Evolutionary conservation across 2,888 invertebrate species (phyloP).

Genomic region (Diarsia mendica): DNA sequence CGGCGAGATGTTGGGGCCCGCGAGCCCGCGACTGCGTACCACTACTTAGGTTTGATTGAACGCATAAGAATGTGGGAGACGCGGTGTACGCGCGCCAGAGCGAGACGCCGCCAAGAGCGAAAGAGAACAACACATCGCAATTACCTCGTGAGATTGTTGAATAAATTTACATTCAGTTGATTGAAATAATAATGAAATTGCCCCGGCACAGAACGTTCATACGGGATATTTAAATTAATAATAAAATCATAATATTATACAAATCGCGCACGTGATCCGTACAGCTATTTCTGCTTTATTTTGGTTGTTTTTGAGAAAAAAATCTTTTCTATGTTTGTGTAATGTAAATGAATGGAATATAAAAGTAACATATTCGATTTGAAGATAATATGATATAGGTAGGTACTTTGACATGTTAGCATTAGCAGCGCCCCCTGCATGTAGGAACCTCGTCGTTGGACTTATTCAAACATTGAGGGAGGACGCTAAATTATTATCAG

Average conservation of each 20-base stretch:
- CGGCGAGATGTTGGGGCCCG: constrained; percentile 74
- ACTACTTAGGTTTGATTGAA: constrained; percentile 88
- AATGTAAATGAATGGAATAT: constrained; percentile 72
- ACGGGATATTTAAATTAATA: constrained; percentile 90
- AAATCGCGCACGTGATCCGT: constrained; percentile 79
- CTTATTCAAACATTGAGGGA: background rate
- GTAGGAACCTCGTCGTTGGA: background rate
- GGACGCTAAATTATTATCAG: constrained; percentile 6
- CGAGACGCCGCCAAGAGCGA: constrained; percentile 69
- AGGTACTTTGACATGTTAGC: background rate
- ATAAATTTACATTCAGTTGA: constrained; percentile 91
- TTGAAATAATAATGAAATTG: constrained; percentile 91
- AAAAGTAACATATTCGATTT: constrained; percentile 2
- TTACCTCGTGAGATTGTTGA: constrained; percentile 90
- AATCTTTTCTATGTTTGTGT: constrained; percentile 74
- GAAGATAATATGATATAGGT: background rate
- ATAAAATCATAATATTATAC: constrained; percentile 89
- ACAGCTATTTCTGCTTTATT: constrained; percentile 84
- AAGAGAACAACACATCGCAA: constrained; percentile 83
- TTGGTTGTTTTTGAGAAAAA: constrained; percentile 73
- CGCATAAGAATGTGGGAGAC: constrained; percentile 88
- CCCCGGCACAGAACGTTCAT: constrained; percentile 86
- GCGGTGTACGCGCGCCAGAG: constrained; percentile 74
- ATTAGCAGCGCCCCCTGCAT: constrained; percentile 1
- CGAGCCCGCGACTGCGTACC: constrained; percentile 72